These are phyloP conservation scores for Branchinecta lynchi DNA, from an alignment of 1,140 invertebrate species.

Conservation along the genomic window DNA sequence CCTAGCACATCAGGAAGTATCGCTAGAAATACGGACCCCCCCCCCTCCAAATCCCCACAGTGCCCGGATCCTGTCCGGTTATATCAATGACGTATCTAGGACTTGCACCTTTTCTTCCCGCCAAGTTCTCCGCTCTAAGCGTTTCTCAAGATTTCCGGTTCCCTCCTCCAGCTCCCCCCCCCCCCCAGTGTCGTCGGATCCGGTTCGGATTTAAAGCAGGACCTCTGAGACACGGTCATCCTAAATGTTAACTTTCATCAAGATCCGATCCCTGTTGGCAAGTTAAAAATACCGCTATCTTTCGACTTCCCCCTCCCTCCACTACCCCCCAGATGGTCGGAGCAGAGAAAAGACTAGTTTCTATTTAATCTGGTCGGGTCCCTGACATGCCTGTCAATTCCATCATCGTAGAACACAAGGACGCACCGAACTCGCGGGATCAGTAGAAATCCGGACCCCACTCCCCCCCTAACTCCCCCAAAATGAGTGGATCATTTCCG, in stretches of 20 bases:
- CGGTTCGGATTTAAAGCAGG: background rate
- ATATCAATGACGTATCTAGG: slow-evolving; percentile 6
- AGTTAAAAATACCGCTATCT: background rate
- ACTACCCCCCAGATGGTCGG: slow-evolving; percentile 3
- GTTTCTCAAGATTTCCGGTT: background rate
- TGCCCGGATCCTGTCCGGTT: background rate
- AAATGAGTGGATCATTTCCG: no score
- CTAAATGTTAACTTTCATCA: slow-evolving; percentile 6
- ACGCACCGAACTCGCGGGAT: background rate
- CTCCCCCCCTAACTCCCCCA: no score
- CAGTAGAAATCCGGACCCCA: background rate
- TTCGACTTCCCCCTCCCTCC: background rate
- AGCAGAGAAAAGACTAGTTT: background rate
- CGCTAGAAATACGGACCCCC: no score
- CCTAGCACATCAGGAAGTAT: no score
- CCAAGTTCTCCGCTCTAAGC: slow-evolving; percentile 8
- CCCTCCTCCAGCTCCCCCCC: background rate
- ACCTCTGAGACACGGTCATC: background rate
- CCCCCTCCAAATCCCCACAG: no score
- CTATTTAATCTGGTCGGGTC: background rate
- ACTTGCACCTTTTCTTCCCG: background rate
- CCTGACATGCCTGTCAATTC: slow-evolving; percentile 8
- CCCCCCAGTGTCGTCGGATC: slow-evolving; percentile 7
- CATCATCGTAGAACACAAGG: background rate
- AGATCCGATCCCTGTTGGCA: background rate